phyloP scores from a whole-genome alignment of 2,113 vertebrate genomes.

The Climacteris rufus region DNA sequence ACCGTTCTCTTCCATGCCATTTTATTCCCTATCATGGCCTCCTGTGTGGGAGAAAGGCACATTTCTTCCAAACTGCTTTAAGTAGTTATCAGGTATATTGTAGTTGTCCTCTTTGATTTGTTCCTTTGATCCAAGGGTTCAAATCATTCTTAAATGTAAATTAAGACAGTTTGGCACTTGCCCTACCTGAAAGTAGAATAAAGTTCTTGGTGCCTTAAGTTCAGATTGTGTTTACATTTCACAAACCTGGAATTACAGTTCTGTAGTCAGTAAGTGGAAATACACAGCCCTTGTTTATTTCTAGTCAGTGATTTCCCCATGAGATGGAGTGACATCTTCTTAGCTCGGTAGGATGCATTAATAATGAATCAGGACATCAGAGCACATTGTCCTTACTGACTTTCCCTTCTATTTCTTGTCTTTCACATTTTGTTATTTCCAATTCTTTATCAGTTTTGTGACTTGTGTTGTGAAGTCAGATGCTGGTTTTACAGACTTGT shows the following conservation, averaged over 20 bases:
- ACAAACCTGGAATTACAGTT: not conserved
- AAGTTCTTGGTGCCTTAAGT: not conserved
- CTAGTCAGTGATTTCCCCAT: not conserved
- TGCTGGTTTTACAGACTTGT: not conserved
- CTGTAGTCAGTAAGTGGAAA: not conserved
- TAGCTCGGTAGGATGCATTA: not conserved
- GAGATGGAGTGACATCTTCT: not conserved
- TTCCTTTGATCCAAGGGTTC: not conserved
- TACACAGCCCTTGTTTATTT: not conserved
- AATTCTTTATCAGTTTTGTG: not conserved
- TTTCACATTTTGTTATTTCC: not conserved
- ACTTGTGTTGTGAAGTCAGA: not conserved
- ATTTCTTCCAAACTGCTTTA: not conserved
- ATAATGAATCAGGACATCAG: not conserved
- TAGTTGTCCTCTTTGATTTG: not conserved
- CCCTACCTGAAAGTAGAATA: not conserved
- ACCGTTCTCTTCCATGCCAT: not conserved
- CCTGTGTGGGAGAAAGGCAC: not conserved
- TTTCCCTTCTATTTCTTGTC: not conserved
- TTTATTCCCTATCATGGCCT: not conserved
- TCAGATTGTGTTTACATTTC: not conserved
- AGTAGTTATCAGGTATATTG: not conserved
- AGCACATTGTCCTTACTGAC: not conserved
- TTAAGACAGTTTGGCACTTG: not conserved
- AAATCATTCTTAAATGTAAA: not conserved